Evolutionary conservation across 1,140 invertebrate genomes (phyloP).

Genomic region (Cyphomyrmex costatus): DNA sequence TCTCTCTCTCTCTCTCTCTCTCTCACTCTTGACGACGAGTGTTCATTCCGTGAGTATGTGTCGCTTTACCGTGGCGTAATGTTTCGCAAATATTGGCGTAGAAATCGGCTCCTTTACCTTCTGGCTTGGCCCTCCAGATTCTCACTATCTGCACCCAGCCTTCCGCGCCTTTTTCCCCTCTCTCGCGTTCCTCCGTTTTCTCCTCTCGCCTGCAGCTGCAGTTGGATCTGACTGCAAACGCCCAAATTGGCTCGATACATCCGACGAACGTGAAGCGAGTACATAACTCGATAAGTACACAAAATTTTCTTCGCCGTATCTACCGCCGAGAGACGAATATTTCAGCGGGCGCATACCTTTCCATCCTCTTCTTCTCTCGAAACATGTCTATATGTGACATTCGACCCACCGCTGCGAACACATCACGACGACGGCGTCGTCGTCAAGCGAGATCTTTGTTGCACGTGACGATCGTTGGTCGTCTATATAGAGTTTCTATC

Average conservation of each 20-base stretch:
- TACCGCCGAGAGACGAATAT: constrained; percentile 55
- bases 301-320: constrained; percentile 75
- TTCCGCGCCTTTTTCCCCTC: not conserved
- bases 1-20: not conserved
- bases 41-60: constrained; percentile 56
- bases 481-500: not conserved
- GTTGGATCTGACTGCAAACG: constrained; percentile 75
- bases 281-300: constrained; percentile 78
- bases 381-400: constrained; percentile 53
- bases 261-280: constrained; percentile 76
- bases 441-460: constrained; percentile 25
- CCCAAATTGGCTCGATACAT: constrained; percentile 76
- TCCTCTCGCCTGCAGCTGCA: constrained; percentile 6
- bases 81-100: constrained; percentile 79
- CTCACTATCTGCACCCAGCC: constrained; percentile 11
- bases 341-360: constrained; percentile 2
- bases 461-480: not conserved
- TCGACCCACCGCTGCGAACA: not conserved
- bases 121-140: constrained; percentile 32
- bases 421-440: not conserved
- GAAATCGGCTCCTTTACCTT: constrained; percentile 75
- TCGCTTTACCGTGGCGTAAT: constrained; percentile 68
- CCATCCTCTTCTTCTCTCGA: not conserved
- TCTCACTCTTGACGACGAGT: constrained; percentile 21
- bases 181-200: not conserved